A percentile compares a stretch with the other conserved stretches of the same genome.
phyloP scores from a whole-genome alignment of 2,113 vertebrate genomes.

The Cephalopholis sonnerati region DNA sequence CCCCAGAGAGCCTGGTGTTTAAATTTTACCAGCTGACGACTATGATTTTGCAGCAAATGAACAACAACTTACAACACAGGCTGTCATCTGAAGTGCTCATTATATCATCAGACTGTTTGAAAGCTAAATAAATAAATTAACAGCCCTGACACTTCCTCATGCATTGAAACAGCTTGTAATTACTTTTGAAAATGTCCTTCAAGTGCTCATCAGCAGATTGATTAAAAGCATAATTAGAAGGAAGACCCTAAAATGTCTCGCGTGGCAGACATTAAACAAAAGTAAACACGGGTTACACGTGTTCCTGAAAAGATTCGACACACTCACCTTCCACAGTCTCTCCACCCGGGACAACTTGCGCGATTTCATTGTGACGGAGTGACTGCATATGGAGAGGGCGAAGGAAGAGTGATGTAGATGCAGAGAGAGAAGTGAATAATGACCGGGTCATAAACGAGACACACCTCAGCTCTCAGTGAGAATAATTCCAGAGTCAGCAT shows the following conservation, averaged over 20 bases:
- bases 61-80: slow-evolving; percentile 24
- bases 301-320: background rate
- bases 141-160: slow-evolving; percentile 37
- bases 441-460: slow-evolving; percentile 80
- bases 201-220: slow-evolving; percentile 28
- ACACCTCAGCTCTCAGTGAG: slow-evolving; percentile 87
- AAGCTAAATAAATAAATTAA: slow-evolving; percentile 60
- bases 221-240: slow-evolving; percentile 44
- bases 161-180: slow-evolving; percentile 30
- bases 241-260: background rate
- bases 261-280: background rate
- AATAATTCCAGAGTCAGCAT: slow-evolving; percentile 86
- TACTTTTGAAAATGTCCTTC: slow-evolving; percentile 42
- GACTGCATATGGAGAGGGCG: slow-evolving; percentile 27
- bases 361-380: slow-evolving; percentile 85
- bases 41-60: slow-evolving; percentile 41
- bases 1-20: slow-evolving; percentile 16
- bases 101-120: slow-evolving; percentile 61
- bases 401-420: slow-evolving; percentile 57
- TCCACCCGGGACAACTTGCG: slow-evolving; percentile 89
- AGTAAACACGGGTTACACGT: background rate
- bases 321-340: slow-evolving; percentile 92
- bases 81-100: slow-evolving; percentile 62
- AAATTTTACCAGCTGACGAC: slow-evolving; percentile 27
- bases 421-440: slow-evolving; percentile 69